Percentiles rank a stretch among this genome's conserved stretches.
Evolutionary conservation across 1,140 invertebrate species (phyloP).

Genomic region (Galleria mellonella): DNA sequence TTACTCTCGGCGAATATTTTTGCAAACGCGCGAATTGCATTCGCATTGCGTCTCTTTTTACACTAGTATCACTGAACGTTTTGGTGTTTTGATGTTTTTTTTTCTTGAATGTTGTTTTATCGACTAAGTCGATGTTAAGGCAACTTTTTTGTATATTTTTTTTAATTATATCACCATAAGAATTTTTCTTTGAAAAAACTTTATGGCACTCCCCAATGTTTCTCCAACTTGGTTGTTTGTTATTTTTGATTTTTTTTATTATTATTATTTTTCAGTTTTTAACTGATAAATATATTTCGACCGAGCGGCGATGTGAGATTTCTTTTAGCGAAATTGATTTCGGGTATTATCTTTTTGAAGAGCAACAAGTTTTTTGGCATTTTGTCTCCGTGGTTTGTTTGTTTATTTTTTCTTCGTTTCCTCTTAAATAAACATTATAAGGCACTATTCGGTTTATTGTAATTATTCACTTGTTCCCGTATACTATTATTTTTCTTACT

Average conservation of each 20-base stretch:
- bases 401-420: constrained; percentile 36
- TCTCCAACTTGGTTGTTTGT: constrained; percentile 54
- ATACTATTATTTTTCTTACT: constrained; percentile 23
- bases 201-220: constrained; percentile 53
- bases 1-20: constrained; percentile 10
- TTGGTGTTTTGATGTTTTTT: constrained; percentile 34
- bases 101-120: constrained; percentile 17
- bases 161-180: constrained; percentile 37
- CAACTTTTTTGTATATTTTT: constrained; percentile 31
- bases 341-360: constrained; percentile 70
- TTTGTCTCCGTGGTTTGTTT: constrained; percentile 62
- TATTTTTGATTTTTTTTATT: constrained; percentile 1
- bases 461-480: constrained; percentile 58
- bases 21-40: constrained; percentile 41
- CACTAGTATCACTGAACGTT: constrained; percentile 47
- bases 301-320: constrained; percentile 61
- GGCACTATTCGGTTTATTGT: constrained; percentile 64
- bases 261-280: constrained; percentile 36
- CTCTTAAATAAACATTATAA: constrained; percentile 56
- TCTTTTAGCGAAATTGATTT: constrained; percentile 68
- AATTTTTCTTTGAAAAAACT: constrained; percentile 48
- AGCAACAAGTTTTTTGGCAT: constrained; percentile 68
- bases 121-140: constrained; percentile 64
- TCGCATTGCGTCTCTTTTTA: constrained; percentile 44
- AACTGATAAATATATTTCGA: constrained; percentile 68